Base-by-base conservation (phyloP, 2,888 invertebrate species). In the Nomada goodeniana region DNA sequence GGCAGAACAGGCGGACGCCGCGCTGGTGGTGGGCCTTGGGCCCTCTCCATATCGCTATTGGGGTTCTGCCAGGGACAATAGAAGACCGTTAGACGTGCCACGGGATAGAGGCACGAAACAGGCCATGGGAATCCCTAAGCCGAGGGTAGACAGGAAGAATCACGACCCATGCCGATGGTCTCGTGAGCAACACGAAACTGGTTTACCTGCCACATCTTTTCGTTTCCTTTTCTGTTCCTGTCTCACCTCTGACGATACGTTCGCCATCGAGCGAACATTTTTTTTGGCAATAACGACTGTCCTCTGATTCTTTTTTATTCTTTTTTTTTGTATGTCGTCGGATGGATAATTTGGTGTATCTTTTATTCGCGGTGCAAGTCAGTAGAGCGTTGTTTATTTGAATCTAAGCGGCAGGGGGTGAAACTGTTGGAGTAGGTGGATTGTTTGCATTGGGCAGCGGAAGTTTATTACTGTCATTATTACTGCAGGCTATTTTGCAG, bases 71-170 rank as follows among this genome's bases (percentile, higher is more conserved):
- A 61, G 63, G 83, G 76, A 88, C 88, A 88, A 88, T 88, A 79
- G 82, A 76, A 78, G 83, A 88, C 88, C 88, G 88, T 88, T 88
- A 88, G 80, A 79, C 87, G 81, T 57, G 73, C 70, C 75, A 72
- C 63, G 80, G 77, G 77, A 74, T 70, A 80, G 77, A 73, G 68
- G 71, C 68, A 73, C 76, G 80, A 52, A 63, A 23, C 47, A 57
- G 7, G 77, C 80, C 83, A 86, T 88, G 88, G 85, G 86, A 88
- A 88, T 88, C 85, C 86, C 77, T 82, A 82, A 73, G 71, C 83
- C 73, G 76, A 83, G 88, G 84, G 84, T 82, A 84, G 70, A 82
- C 80, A 64, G 74, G 72, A 80, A 77, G 81, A 61, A 81, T 67
- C 85, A 83, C 80, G 80, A 77, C 79, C 63, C 74, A 65, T 73